A percentile compares a stretch with the other conserved stretches of the same genome.
Evolutionary conservation across 2,113 vertebrate species (phyloP).

Genomic region (Urocynchramus pylzowi): DNA sequence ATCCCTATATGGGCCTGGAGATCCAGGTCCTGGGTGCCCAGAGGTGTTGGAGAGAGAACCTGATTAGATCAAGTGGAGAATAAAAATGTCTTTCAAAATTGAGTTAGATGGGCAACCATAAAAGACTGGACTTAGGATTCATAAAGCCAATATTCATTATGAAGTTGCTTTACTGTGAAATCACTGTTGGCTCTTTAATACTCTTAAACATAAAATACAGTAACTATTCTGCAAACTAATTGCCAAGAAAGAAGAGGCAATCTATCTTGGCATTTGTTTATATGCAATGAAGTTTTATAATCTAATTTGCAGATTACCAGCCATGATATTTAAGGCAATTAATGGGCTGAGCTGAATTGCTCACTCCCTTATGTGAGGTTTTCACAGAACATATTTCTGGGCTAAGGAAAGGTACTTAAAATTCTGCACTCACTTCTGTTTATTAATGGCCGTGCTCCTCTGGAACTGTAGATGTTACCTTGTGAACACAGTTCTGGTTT

Average conservation of each 20-base stretch:
- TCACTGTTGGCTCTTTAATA: conserved; percentile 41
- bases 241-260: conserved; percentile 21
- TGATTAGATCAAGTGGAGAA: neutral
- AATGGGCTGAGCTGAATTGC: conserved; percentile 46
- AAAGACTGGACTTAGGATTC: neutral
- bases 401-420: conserved; percentile 44
- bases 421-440: conserved; percentile 14
- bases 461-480: neutral
- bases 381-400: conserved; percentile 34
- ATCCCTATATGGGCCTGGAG: neutral
- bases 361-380: conserved; percentile 28
- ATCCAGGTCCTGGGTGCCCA: neutral
- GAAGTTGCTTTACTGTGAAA: conserved; percentile 25
- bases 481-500: conserved; percentile 19
- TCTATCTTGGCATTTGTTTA: conserved; percentile 41
- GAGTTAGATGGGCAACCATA: neutral
- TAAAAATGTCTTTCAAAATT: neutral
- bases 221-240: conserved; percentile 47
- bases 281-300: conserved; percentile 60
- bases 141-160: conserved; percentile 36
- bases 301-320: conserved; percentile 64
- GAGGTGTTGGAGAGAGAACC: neutral
- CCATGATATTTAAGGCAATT: conserved; percentile 60
- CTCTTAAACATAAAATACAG: conserved; percentile 50
- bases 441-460: conserved; percentile 28